A percentile compares a stretch with the other conserved stretches of the same genome.
These are phyloP conservation scores for Kryphioiulus occultus DNA, from an alignment of 2,888 invertebrate species.

Conservation along the genomic window DNA sequence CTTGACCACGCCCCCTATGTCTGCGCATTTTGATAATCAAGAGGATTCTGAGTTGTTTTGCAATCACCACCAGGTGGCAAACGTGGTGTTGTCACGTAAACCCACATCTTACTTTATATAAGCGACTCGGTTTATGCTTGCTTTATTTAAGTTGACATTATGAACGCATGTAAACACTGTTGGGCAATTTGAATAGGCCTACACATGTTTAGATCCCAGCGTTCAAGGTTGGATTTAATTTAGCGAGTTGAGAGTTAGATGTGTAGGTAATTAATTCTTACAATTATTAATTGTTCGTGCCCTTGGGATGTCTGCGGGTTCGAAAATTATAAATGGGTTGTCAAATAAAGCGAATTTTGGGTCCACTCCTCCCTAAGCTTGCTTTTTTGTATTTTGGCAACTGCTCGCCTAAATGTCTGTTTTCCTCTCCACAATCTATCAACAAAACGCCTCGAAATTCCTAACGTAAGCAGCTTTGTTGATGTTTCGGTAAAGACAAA, in stretches of 20 bases:
- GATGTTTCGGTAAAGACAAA: not conserved
- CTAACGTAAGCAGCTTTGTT: not conserved
- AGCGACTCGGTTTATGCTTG: too few relatives aligned
- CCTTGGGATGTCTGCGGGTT: not conserved
- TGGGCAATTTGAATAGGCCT: too few relatives aligned
- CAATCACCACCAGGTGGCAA: too few relatives aligned
- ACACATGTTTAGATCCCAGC: too few relatives aligned
- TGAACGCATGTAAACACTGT: too few relatives aligned
- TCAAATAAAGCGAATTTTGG: not conserved
- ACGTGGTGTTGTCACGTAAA: too few relatives aligned
- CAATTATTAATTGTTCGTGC: not conserved
- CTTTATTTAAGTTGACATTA: too few relatives aligned
- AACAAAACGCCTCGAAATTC: constrained; percentile 11
- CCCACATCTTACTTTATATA: too few relatives aligned
- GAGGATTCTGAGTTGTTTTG: too few relatives aligned
- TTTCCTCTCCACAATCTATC: not conserved
- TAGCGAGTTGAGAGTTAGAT: not conserved
- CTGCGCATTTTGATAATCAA: too few relatives aligned
- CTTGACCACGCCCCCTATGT: too few relatives aligned
- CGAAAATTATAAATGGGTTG: not conserved
- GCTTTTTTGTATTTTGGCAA: not conserved
- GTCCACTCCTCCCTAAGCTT: not conserved
- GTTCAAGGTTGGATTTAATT: too few relatives aligned
- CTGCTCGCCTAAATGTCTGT: not conserved
- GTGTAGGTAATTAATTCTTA: not conserved